Evolutionary conservation across 2,113 vertebrate species (phyloP).

Genomic region (Clarias magur): DNA sequence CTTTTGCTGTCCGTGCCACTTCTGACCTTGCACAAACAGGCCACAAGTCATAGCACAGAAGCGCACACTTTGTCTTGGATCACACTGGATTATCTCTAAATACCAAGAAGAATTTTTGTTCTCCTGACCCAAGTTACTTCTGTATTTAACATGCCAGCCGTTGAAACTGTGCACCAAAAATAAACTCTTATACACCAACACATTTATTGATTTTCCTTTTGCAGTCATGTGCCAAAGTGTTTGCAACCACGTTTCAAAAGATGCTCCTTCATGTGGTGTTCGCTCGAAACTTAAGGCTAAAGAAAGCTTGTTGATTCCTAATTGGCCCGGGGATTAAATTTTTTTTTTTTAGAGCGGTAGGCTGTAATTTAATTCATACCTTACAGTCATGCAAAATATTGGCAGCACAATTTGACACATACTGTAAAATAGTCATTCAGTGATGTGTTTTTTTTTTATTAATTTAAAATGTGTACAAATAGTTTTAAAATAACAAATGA

Average conservation of each 20-base stretch:
- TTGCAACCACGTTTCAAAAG: not conserved
- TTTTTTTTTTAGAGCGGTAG: not conserved
- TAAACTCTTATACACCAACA: constrained; percentile 14
- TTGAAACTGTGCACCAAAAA: constrained; percentile 2
- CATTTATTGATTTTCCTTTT: constrained; percentile 26
- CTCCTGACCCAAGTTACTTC: not conserved
- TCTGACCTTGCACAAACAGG: not conserved
- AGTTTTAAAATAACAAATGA: too few relatives aligned
- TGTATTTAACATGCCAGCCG: not conserved
- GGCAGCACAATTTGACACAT: not conserved
- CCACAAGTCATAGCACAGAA: not conserved
- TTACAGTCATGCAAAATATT: not conserved
- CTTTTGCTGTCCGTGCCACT: not conserved
- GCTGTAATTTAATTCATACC: not conserved
- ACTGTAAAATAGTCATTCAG: not conserved
- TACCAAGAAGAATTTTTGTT: not conserved
- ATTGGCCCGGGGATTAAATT: not conserved
- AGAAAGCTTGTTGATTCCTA: not conserved
- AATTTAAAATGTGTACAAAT: not conserved
- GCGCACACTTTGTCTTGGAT: not conserved
- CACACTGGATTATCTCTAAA: not conserved
- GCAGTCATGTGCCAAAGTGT: constrained; percentile 11
- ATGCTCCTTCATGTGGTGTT: not conserved
- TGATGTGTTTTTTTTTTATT: not conserved
- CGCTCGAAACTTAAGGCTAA: not conserved